Base-by-base conservation (phyloP, 2,113 vertebrate species). In the Andinoacara biseriatus region DNA sequence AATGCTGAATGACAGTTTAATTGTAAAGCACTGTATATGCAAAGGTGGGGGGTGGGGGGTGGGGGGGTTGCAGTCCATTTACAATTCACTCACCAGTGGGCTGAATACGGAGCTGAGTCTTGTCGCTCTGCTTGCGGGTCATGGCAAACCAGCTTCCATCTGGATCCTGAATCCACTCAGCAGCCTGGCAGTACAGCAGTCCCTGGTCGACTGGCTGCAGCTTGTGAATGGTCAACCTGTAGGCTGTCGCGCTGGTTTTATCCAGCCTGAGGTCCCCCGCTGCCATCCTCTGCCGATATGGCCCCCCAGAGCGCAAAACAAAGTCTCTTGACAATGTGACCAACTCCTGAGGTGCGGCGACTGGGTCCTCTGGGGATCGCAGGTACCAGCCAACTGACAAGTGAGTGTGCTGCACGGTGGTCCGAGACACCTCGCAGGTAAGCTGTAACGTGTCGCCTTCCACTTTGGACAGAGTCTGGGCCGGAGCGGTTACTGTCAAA, bases 81-180 rank as follows among this genome's bases (percentile, higher is more conserved):
- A 59, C 29, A 1, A 43, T 49, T 54, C 26, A 90, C 93, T 95
- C 91, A 99, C 98, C 98, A 0, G 97, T 97, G 84, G 97, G 97
- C 94, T 99, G 97, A 84, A 99, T 93, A 8, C 95, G 97, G 91
- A 99, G 94, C n/a, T 96, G 87, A 2, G 97, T 95, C 4, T 97
- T 97, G 82, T 98, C 96, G 0, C 97, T 97, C 84, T 97, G 97
- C 89, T 98, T 99, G 84, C 95, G 96, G n/a, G 97, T 99, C 97
- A 99, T 97, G 84, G 97, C 93, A 0, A 97, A 99, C 98, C 98
- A 99, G 10, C 96, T 96, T 62, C 92, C 94, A 4, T 99, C 98
- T 0, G 97, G 93, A 77, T 99, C 98, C 92, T 99, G 98, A 90
- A 99, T 98, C 98, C 98, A 99, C 91, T 99, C 97, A 0, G 97